A percentile compares a stretch with the other conserved stretches of the same genome.
Evolutionary conservation across 23 tunicate genomes (phyloP).

Genomic region (Diplosoma virens): DNA sequence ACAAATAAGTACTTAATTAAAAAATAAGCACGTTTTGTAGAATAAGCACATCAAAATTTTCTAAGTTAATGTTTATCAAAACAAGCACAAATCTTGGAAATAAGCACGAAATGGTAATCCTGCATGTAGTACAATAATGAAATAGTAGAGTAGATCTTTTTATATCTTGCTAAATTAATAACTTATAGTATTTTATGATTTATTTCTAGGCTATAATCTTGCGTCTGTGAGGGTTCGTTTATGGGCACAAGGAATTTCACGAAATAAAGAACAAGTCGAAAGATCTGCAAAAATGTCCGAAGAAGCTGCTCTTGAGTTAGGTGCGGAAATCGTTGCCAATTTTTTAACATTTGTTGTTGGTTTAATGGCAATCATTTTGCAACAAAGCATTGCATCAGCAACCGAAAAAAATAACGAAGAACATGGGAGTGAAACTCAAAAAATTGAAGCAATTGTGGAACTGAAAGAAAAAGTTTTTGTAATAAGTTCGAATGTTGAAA

Average conservation of each 20-base stretch:
- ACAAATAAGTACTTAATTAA: no score
- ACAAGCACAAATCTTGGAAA: no score
- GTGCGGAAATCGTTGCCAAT: conserved; percentile 92
- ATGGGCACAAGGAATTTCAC: conserved; percentile 79
- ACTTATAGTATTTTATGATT: neutral
- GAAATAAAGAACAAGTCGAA: conserved; percentile 86
- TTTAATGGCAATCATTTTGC: conserved; percentile 73
- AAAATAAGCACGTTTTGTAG: no score
- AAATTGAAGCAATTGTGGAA: conserved; percentile 39
- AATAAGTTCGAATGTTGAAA: conserved; percentile 41
- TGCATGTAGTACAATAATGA: no score
- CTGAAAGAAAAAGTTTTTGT: conserved; percentile 46
- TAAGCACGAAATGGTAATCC: no score
- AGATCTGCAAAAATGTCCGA: conserved; percentile 76
- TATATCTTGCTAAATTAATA: no score
- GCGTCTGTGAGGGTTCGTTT: conserved; percentile 67
- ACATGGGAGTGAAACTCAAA: conserved; percentile 31
- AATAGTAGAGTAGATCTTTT: no score
- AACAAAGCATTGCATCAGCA: conserved; percentile 68
- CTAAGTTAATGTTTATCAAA: no score
- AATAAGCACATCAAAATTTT: no score
- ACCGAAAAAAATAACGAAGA: conserved; percentile 70
- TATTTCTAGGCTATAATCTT: conserved; percentile 73
- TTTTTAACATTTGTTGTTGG: conserved; percentile 62
- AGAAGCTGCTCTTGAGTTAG: conserved; percentile 91